These are phyloP conservation scores for Cydia strobilella DNA, from an alignment of 1,140 invertebrate species.

Conservation along the genomic window DNA sequence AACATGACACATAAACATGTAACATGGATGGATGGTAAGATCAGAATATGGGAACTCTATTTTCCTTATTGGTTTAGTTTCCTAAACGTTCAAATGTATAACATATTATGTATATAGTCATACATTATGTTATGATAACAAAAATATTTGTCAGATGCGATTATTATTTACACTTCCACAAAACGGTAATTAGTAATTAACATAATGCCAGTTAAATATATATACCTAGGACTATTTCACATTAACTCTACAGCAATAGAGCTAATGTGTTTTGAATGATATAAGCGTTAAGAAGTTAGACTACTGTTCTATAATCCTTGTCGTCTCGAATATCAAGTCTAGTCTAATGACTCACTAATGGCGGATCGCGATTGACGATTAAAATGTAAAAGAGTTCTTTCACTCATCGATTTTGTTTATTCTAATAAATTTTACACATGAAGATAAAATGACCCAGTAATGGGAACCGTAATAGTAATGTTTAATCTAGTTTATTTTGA, in stretches of 20 bases:
- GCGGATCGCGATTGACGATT: too few relatives aligned
- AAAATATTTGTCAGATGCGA: not conserved
- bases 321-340: not conserved
- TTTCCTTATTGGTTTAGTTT: not conserved
- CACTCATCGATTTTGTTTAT: not conserved
- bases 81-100: not conserved
- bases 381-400: slow-evolving; percentile 4
- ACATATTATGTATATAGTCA: too few relatives aligned
- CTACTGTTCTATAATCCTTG: not conserved
- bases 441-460: too few relatives aligned
- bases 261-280: not conserved
- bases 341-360: not conserved
- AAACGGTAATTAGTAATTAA: not conserved
- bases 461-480: too few relatives aligned
- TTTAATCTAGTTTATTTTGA: too few relatives aligned
- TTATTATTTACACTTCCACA: not conserved
- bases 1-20: too few relatives aligned
- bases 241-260: not conserved
- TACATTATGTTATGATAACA: not conserved
- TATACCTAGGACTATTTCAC: not conserved
- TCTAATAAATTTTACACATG: too few relatives aligned
- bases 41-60: not conserved
- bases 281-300: not conserved
- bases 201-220: not conserved
- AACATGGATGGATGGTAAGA: too few relatives aligned